phyloP scores from a whole-genome alignment of 2,113 vertebrate genomes.

The Dendropsophus ebraccatus region DNA sequence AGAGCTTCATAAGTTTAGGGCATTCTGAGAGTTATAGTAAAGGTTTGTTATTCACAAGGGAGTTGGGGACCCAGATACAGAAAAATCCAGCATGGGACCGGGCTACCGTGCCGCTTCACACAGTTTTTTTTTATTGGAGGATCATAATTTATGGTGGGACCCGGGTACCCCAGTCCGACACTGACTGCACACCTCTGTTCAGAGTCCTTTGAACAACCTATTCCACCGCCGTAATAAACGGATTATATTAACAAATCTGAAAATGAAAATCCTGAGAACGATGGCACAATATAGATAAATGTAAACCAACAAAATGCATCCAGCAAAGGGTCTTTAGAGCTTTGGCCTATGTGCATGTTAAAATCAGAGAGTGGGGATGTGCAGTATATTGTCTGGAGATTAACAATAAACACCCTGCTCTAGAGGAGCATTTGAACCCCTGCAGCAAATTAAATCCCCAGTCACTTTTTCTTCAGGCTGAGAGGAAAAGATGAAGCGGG shows the following conservation, averaged over 20 bases:
- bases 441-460: slow-evolving; percentile 50
- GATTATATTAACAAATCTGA: neutral
- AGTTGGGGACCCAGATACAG: too few species aligned
- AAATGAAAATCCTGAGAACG: neutral
- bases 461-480: slow-evolving; percentile 57
- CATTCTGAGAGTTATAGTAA: too few species aligned
- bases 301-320: slow-evolving; percentile 2
- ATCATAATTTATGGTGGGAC: too few species aligned
- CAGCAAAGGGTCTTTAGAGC: slow-evolving; percentile 20
- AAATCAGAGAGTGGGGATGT: neutral
- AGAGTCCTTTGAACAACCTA: neutral
- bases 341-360: neutral
- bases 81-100: too few species aligned
- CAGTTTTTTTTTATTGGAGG: too few species aligned
- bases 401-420: slow-evolving; percentile 26
- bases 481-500: slow-evolving; percentile 42
- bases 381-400: slow-evolving; percentile 23
- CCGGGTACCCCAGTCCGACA: too few species aligned
- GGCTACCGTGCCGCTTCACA: too few species aligned
- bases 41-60: too few species aligned
- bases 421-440: slow-evolving; percentile 52
- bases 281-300: neutral
- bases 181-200: neutral
- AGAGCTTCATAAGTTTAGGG: too few species aligned
- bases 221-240: slow-evolving; percentile 1